Conservation (phyloP, 1,140 invertebrate genomes). For the Drosophila parabipectinata region DNA sequence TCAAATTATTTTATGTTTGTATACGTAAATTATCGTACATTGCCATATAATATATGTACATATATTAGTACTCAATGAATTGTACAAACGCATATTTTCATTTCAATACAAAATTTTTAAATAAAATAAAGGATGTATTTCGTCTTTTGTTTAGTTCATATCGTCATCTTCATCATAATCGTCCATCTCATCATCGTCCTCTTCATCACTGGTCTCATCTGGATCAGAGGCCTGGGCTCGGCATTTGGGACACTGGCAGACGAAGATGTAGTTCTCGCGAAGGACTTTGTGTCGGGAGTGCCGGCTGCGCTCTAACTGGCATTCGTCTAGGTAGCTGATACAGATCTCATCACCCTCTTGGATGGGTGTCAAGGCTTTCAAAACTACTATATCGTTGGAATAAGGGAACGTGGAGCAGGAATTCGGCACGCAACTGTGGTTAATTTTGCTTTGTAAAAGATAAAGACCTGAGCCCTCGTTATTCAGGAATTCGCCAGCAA, state of each 20-base stretch:
- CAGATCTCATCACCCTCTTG: constrained; percentile 93
- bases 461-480: constrained; percentile 97
- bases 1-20: too few relatives aligned
- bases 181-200: constrained; percentile 84
- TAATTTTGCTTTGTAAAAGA: constrained; percentile 92
- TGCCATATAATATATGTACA: too few relatives aligned
- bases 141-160: constrained; percentile 57
- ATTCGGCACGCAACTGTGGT: constrained; percentile 97
- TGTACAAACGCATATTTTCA: neutral
- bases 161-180: constrained; percentile 65
- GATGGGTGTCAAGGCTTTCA: constrained; percentile 92
- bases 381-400: constrained; percentile 91
- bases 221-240: constrained; percentile 89
- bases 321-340: constrained; percentile 96
- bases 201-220: constrained; percentile 91
- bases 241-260: constrained; percentile 90
- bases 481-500: constrained; percentile 94
- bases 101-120: neutral
- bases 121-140: neutral
- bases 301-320: constrained; percentile 90
- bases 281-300: constrained; percentile 93
- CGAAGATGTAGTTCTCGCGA: constrained; percentile 91
- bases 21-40: too few relatives aligned
- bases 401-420: constrained; percentile 93
- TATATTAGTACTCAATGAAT: too few relatives aligned